Conservation (phyloP, 1,140 invertebrate species). For the Ceratosolen solmsi region DNA sequence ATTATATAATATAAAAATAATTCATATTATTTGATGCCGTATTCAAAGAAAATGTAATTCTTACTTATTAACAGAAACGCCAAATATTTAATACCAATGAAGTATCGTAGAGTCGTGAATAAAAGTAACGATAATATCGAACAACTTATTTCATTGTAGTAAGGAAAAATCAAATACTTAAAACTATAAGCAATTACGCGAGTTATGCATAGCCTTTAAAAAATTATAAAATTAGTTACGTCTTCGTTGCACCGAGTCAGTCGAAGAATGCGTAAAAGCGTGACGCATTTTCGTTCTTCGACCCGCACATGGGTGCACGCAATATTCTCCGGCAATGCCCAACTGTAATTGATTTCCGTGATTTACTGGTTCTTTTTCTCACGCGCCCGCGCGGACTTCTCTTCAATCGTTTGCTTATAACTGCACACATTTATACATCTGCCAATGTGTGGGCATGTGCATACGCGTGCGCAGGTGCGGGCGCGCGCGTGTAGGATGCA, state of each 20-base stretch:
- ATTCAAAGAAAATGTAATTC: too few relatives aligned
- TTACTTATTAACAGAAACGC: too few relatives aligned
- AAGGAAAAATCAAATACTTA: too few relatives aligned
- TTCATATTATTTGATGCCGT: too few relatives aligned
- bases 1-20: too few relatives aligned
- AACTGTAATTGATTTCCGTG: slow-evolving; percentile 50
- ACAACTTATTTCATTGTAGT: too few relatives aligned
- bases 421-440: not conserved
- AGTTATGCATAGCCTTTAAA: not conserved
- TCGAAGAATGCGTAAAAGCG: slow-evolving; percentile 5
- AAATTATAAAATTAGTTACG: not conserved
- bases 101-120: too few relatives aligned
- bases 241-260: not conserved
- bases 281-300: not conserved
- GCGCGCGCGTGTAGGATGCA: not conserved
- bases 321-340: slow-evolving; percentile 3
- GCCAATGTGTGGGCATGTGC: too few relatives aligned
- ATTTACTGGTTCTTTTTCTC: slow-evolving; percentile 51
- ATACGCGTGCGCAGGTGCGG: not conserved
- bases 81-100: too few relatives aligned
- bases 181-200: too few relatives aligned
- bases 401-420: not conserved
- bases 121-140: too few relatives aligned
- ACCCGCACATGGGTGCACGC: slow-evolving; percentile 1
- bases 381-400: slow-evolving; percentile 5